Evolutionary conservation across 2,888 invertebrate genomes (phyloP).

Genomic region (Coleophora deauratella): DNA sequence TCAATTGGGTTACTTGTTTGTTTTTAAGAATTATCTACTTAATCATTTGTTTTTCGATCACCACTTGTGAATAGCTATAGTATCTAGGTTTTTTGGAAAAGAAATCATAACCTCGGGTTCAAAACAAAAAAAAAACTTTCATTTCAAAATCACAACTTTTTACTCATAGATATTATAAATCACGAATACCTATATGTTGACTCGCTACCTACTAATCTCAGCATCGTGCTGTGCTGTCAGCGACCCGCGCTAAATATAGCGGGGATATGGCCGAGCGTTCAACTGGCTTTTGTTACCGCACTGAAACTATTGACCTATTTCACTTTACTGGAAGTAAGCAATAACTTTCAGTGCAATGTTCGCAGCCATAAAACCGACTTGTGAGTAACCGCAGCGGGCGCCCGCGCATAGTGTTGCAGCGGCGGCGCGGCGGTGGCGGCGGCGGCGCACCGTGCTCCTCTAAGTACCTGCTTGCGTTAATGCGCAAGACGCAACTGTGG

Average conservation of each 20-base stretch:
- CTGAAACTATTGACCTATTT: slow-evolving; percentile 75
- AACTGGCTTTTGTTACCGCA: slow-evolving; percentile 67
- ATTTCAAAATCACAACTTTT: too few species aligned
- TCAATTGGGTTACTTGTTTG: too few species aligned
- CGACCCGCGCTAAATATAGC: slow-evolving; percentile 52
- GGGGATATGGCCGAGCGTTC: slow-evolving; percentile 52
- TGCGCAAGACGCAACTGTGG: neutral
- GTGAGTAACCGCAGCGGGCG: slow-evolving; percentile 43
- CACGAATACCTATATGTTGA: too few species aligned
- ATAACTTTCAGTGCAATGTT: slow-evolving; percentile 69
- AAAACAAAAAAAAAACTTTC: too few species aligned
- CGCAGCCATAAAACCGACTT: slow-evolving; percentile 54
- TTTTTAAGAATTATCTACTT: too few species aligned
- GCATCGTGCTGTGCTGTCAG: slow-evolving; percentile 30
- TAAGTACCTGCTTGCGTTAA: too few species aligned
- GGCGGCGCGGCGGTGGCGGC: slow-evolving; percentile 8
- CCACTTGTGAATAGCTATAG: too few species aligned
- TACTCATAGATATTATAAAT: too few species aligned
- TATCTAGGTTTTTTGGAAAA: too few species aligned
- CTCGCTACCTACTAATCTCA: slow-evolving; percentile 13
- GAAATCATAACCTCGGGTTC: too few species aligned
- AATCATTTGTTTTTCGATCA: too few species aligned
- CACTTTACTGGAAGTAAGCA: slow-evolving; percentile 69
- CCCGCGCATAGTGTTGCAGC: slow-evolving; percentile 20
- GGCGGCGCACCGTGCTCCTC: slow-evolving; percentile 2